Percentiles rank a stretch among this genome's conserved stretches.
phyloP scores from a whole-genome alignment of 1,140 invertebrate species.

The Matsumurasca onukii region DNA sequence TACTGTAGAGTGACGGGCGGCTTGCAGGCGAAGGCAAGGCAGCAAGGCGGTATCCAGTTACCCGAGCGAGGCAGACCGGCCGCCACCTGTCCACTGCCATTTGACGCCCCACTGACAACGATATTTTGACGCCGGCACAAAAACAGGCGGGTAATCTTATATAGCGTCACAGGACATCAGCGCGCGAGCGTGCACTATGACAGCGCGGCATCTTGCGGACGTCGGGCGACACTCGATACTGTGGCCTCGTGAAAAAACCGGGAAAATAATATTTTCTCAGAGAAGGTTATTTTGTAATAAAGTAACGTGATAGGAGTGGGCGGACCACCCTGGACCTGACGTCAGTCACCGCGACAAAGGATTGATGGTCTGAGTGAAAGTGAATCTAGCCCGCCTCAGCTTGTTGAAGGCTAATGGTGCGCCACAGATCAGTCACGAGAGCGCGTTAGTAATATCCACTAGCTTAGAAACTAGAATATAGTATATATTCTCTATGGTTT shows the following conservation, averaged over 20 bases:
- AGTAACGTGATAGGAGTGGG: slow-evolving; percentile 20
- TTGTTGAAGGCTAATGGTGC: too few species aligned
- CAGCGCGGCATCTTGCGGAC: not conserved
- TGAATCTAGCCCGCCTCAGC: too few species aligned
- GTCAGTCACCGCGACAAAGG: too few species aligned
- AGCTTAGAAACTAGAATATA: too few species aligned
- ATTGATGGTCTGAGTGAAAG: too few species aligned
- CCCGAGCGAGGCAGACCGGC: not conserved
- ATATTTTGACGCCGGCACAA: slow-evolving; percentile 24
- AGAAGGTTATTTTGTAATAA: slow-evolving; percentile 25
- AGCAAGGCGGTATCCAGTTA: not conserved
- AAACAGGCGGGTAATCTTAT: slow-evolving; percentile 26
- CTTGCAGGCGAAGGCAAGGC: not conserved
- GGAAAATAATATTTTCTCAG: slow-evolving; percentile 26
- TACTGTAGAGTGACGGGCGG: too few species aligned
- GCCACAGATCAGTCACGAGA: too few species aligned
- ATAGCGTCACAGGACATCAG: slow-evolving; percentile 23
- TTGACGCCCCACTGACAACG: not conserved
- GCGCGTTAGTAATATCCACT: too few species aligned
- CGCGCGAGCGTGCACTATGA: slow-evolving; percentile 17
- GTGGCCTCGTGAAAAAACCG: slow-evolving; percentile 5
- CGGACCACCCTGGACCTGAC: too few species aligned
- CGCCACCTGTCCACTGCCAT: slow-evolving; percentile 8
- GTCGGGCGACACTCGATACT: slow-evolving; percentile 11
- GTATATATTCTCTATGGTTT: too few species aligned